Conservation (phyloP, 2,888 invertebrate species). For the Tipula helvola region DNA sequence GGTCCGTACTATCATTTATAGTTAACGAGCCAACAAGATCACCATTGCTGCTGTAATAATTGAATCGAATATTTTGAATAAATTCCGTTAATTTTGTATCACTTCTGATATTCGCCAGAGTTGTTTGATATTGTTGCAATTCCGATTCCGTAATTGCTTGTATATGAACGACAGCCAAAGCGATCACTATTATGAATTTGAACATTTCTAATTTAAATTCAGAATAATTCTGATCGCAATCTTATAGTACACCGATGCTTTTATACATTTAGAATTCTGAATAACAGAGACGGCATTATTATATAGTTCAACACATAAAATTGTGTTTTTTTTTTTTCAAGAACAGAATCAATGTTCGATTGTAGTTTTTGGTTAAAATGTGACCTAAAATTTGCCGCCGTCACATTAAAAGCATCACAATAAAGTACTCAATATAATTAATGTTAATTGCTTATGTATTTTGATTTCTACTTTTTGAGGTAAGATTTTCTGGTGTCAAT, state of each 20-base stretch:
- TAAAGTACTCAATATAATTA: not conserved
- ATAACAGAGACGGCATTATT: not conserved
- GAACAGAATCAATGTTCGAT: not conserved
- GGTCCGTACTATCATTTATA: not conserved
- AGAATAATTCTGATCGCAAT: not conserved
- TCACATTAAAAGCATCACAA: not conserved
- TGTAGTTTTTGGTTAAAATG: not conserved
- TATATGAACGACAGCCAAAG: not conserved
- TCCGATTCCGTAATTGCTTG: not conserved
- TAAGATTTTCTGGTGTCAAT: not conserved
- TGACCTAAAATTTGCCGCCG: not conserved
- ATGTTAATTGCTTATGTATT: not conserved
- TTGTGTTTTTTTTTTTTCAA: not conserved
- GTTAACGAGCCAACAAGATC: not conserved
- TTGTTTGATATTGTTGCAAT: not conserved
- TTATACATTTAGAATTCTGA: not conserved
- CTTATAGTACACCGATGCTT: not conserved
- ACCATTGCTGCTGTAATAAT: not conserved
- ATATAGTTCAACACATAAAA: not conserved
- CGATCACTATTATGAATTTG: not conserved
- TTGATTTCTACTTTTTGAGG: not conserved
- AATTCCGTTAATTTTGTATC: not conserved
- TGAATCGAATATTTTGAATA: not conserved
- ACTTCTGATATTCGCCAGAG: not conserved
- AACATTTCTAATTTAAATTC: not conserved